Base-by-base conservation (phyloP, 35 echinoderm and acorn worm genomes). In the Stichopus chloronotus region DNA sequence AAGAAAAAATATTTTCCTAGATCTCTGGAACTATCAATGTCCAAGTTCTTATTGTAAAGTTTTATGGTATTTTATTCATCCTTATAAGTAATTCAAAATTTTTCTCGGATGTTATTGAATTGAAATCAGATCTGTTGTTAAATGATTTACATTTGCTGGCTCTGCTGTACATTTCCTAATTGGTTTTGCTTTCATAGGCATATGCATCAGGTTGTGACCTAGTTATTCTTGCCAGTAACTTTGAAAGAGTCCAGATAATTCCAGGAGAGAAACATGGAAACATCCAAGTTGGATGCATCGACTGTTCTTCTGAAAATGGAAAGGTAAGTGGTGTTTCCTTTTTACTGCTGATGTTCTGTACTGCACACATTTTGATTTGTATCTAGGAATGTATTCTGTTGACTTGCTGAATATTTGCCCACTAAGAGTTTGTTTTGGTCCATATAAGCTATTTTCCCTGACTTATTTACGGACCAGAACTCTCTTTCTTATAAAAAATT, bases 121-220 rank as follows among this genome's bases (percentile, higher is more conserved):
- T 43, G 24, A 17, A 76, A 6, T 43, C 30, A 43, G 30, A 43
- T 43, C 30, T 43, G 30, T 43, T 43, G 30, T 43, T 11, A 71
- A 71, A 71, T 4, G 65, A 13, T 71, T 71, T 11, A 1, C 11
- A 81, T 81, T 81, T 81, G 78, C 23, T 81, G 9, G 2, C 10
- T 2, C 14, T 17, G 14, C 14, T n/a, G 2, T 81, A n/a, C 10
- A 11, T n/a, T 81, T 81, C 11, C 56, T 19, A 78, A 55, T 57
- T 25, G 9, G 12, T 74, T 22, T 13, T 56, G 56, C 74, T 7
- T 76, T 56, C 14, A 58, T 43, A 99, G 97, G 97, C 95, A 8
- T 99, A 99, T 92, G 97, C 97, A 8, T 96, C 97, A 20, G 97
- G 97, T 71, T 99, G 97, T 65, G 95, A 99, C 79, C 93, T 99